Percentiles rank a stretch among this genome's conserved stretches.
Evolutionary conservation across 64 coral and sea anemone species (phyloP).

Genomic region (Porites australiensis): DNA sequence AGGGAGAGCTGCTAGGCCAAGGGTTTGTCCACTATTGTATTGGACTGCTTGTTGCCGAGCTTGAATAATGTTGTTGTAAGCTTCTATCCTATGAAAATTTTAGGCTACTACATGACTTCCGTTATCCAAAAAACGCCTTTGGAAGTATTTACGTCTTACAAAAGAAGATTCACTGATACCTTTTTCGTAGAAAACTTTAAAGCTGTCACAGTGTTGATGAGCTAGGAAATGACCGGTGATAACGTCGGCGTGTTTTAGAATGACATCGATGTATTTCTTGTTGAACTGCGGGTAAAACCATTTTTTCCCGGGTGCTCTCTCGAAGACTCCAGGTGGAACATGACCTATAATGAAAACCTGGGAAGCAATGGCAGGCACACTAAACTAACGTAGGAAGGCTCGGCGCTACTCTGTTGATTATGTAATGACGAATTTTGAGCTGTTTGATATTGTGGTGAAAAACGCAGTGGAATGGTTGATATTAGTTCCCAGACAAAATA

Average conservation of each 20-base stretch:
- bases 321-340: conserved; percentile 76
- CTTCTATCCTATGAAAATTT: too few relatives aligned
- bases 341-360: conserved; percentile 78
- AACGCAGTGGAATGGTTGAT: too few relatives aligned
- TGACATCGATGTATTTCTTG: conserved; percentile 41
- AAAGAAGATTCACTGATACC: conserved; percentile 4
- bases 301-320: conserved; percentile 58
- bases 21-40: too few relatives aligned
- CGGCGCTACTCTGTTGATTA: not conserved
- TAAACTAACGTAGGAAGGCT: not conserved
- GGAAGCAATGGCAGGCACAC: not conserved
- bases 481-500: too few relatives aligned
- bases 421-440: not conserved
- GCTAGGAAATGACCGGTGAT: conserved; percentile 73
- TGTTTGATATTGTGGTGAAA: too few relatives aligned
- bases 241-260: conserved; percentile 55
- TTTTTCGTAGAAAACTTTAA: conserved; percentile 58
- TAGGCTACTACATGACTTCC: too few relatives aligned
- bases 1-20: too few relatives aligned
- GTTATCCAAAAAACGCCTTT: too few relatives aligned
- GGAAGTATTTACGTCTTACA: too few relatives aligned
- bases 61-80: too few relatives aligned
- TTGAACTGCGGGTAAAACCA: conserved; percentile 81
- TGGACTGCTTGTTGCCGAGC: too few relatives aligned
- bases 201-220: conserved; percentile 85